Base-by-base conservation (phyloP, 2,797 vertebrate species). In the Holocentrus rufus region DNA sequence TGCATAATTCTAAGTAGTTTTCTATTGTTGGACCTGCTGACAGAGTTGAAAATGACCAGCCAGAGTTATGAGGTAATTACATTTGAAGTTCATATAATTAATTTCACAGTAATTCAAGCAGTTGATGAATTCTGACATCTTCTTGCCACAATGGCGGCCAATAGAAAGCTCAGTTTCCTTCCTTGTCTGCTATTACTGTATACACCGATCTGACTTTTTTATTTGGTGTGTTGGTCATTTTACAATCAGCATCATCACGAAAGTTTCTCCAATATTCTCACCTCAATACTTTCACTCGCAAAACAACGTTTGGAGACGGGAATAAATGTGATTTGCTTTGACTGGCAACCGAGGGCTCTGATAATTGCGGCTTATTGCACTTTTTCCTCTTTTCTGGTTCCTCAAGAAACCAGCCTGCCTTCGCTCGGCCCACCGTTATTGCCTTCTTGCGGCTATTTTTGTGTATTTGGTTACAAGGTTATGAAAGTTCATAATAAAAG, bases 331-430 rank as follows among this genome's bases (percentile, higher is more conserved):
- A 88, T 93, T 92, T 82, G 22, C 64, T 82, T 74, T 84, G 72
- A 88, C 84, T 84, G 75, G 74, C 74, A 74, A 82, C 80, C 66
- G 31, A 77, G 78, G 69, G 52, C 65, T 58, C 49, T 76, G 69
- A 81, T 86, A 85, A 89, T 90, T 88, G 72, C 44, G 57, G 58
- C 61, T 90, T 91, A 90, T 91, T 91, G 87, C 81, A 67, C 67
- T 79, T 85, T 76, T 76, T n/a, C n/a, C 34, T 76, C 14, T 76
- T 77, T 74, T 75, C 53, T 68, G 8, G 70, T 81, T 80, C 76
- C 64, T 61, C 56, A 30, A 39, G n/a, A 65, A 44, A 61, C 62
- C 68, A 59, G 71, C 11, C 68, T 39, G 56, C 39, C 68, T 13
- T 11, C 23, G 30, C 75, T 76, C 65, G 73, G 20, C 22, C 34